phyloP scores from a whole-genome alignment of 1,140 invertebrate species.

The Plutomurus gul region DNA sequence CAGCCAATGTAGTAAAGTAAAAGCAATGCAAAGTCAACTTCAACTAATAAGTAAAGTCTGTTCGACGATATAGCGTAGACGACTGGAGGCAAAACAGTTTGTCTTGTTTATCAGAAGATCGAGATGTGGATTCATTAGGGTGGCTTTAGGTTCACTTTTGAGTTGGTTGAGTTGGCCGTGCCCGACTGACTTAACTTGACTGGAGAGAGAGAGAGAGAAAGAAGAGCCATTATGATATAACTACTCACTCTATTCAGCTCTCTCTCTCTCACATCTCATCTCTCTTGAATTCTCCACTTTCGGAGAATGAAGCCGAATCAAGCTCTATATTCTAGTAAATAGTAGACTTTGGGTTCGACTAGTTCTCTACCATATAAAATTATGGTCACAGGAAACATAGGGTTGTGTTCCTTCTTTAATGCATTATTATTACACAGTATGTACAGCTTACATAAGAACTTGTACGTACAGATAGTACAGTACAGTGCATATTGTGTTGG shows the following conservation, averaged over 20 bases:
- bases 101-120: slow-evolving; percentile 45
- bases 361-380: too few relatives aligned
- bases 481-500: too few relatives aligned
- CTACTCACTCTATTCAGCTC: neutral
- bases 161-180: neutral
- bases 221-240: neutral
- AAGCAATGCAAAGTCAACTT: neutral
- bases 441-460: neutral
- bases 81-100: slow-evolving; percentile 33
- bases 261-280: slow-evolving; percentile 13
- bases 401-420: neutral
- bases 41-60: neutral
- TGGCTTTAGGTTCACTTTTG: slow-evolving; percentile 32
- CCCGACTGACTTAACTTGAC: slow-evolving; percentile 9
- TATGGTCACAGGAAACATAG: too few relatives aligned
- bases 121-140: slow-evolving; percentile 48
- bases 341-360: too few relatives aligned
- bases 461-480: too few relatives aligned
- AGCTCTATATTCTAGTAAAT: neutral
- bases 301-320: slow-evolving; percentile 7
- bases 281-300: slow-evolving; percentile 22
- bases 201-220: neutral
- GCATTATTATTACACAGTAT: neutral
- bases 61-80: neutral
- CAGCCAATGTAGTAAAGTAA: neutral